Evolutionary conservation across 2,888 invertebrate genomes (phyloP).

Genomic region (Creontiades dilutus): DNA sequence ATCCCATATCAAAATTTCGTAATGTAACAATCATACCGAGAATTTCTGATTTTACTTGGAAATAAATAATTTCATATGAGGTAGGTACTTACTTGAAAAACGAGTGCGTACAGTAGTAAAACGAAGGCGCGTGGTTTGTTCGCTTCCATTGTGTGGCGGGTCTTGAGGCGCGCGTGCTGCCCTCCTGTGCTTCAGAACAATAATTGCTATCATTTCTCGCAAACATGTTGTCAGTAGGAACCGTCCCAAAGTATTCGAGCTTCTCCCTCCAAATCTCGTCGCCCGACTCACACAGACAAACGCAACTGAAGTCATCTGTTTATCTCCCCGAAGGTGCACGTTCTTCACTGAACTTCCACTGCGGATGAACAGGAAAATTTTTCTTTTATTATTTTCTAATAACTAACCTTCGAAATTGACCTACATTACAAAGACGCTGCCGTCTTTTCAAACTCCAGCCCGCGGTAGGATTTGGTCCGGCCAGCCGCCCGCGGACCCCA

Average conservation of each 20-base stretch:
- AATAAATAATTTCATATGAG: not conserved
- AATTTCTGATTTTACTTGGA: no score
- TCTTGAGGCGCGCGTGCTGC: not conserved
- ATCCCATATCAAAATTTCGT: no score
- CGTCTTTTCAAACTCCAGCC: no score
- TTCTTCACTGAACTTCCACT: not conserved
- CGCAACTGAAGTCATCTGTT: not conserved
- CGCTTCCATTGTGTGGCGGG: not conserved
- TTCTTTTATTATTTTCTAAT: no score
- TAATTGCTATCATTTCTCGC: not conserved
- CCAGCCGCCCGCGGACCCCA: no score
- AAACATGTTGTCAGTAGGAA: not conserved
- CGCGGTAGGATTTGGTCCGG: no score
- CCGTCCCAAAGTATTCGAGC: not conserved
- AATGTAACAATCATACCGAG: no score
- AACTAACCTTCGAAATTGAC: no score
- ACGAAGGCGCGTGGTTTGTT: not conserved
- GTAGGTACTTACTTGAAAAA: not conserved
- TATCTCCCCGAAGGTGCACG: not conserved
- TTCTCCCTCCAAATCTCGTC: conserved; percentile 15
- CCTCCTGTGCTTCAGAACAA: not conserved
- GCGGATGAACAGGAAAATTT: no score
- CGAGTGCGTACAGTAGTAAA: not conserved
- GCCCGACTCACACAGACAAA: not conserved
- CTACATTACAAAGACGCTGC: no score